A percentile compares a stretch with the other conserved stretches of the same genome.
Conservation (phyloP, 1,140 invertebrate species). For the Drosophila burlai region DNA sequence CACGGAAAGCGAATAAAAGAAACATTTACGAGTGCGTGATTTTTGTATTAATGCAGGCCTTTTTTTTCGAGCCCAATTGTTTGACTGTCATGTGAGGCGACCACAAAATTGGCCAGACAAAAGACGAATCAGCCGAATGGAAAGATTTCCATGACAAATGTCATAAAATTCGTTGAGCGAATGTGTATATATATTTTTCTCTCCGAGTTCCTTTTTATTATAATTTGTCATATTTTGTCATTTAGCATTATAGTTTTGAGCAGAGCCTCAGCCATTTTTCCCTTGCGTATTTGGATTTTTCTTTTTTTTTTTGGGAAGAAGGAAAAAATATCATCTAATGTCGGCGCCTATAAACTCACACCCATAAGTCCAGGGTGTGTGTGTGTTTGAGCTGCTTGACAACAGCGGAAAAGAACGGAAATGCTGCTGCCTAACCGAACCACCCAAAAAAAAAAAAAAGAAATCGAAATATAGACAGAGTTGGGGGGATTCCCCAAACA, state of each 20-base stretch:
- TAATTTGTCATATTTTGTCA: slow-evolving; percentile 81
- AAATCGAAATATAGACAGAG: slow-evolving; percentile 29
- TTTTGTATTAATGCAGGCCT: slow-evolving; percentile 59
- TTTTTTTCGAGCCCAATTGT: slow-evolving; percentile 29
- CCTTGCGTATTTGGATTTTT: slow-evolving; percentile 28
- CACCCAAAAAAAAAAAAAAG: slow-evolving; percentile 33
- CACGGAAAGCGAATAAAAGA: slow-evolving; percentile 70
- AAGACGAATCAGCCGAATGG: slow-evolving; percentile 44
- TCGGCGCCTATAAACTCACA: slow-evolving; percentile 65
- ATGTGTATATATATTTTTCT: slow-evolving; percentile 7
- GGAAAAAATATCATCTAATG: slow-evolving; percentile 50
- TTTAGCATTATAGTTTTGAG: slow-evolving; percentile 74
- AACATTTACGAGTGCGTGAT: slow-evolving; percentile 74
- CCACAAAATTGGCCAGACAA: slow-evolving; percentile 54
- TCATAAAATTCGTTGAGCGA: slow-evolving; percentile 51
- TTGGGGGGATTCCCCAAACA: slow-evolving; percentile 42
- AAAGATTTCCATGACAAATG: slow-evolving; percentile 55
- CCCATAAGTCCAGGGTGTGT: slow-evolving; percentile 5
- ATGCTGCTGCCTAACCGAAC: slow-evolving; percentile 72
- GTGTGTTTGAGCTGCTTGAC: slow-evolving; percentile 65
- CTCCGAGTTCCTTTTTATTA: slow-evolving; percentile 44
- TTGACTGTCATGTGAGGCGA: slow-evolving; percentile 27
- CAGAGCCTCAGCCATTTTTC: slow-evolving; percentile 7
- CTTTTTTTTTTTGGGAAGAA: slow-evolving; percentile 1
- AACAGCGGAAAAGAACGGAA: slow-evolving; percentile 79